phyloP scores from a whole-genome alignment of 1,140 invertebrate genomes.

The Drosophila pandora region DNA sequence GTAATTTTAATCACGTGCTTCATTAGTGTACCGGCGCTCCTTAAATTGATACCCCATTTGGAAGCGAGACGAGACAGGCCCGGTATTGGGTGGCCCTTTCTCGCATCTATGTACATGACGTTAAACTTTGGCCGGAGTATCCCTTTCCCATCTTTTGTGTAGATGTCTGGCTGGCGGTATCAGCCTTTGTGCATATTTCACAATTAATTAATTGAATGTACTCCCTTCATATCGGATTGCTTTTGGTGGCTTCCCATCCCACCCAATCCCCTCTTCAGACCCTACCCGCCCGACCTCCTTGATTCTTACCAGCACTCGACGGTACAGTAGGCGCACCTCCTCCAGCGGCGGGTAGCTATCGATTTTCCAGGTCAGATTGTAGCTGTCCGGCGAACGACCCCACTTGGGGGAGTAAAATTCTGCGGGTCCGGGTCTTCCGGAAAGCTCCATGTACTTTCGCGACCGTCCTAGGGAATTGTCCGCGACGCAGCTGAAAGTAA shows the following conservation, averaged over 20 bases:
- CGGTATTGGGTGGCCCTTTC: constrained; percentile 25
- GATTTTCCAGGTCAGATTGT: constrained; percentile 87
- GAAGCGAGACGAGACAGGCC: not conserved
- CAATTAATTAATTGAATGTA: constrained; percentile 43
- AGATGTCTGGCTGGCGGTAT: constrained; percentile 36
- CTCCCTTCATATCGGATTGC: constrained; percentile 48
- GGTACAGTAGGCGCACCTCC: constrained; percentile 87
- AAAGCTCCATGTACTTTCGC: constrained; percentile 87
- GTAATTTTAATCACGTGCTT: constrained; percentile 66
- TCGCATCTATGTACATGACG: not conserved
- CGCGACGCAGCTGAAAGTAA: constrained; percentile 86
- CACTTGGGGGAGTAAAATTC: constrained; percentile 87
- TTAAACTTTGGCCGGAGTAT: not conserved
- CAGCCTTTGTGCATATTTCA: constrained; percentile 31
- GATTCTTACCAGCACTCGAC: constrained; percentile 86
- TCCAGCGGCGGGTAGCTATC: constrained; percentile 88
- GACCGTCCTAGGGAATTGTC: constrained; percentile 88
- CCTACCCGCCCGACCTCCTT: not conserved
- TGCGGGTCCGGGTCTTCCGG: constrained; percentile 88
- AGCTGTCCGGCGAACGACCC: constrained; percentile 85
- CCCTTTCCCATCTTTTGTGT: constrained; percentile 16
- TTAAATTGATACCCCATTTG: constrained; percentile 1
- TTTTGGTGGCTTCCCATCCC: constrained; percentile 7
- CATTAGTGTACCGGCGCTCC: constrained; percentile 50
- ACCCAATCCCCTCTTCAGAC: not conserved